Evolutionary conservation across 2,113 vertebrate genomes (phyloP).

Genomic region (Pandion haliaetus): DNA sequence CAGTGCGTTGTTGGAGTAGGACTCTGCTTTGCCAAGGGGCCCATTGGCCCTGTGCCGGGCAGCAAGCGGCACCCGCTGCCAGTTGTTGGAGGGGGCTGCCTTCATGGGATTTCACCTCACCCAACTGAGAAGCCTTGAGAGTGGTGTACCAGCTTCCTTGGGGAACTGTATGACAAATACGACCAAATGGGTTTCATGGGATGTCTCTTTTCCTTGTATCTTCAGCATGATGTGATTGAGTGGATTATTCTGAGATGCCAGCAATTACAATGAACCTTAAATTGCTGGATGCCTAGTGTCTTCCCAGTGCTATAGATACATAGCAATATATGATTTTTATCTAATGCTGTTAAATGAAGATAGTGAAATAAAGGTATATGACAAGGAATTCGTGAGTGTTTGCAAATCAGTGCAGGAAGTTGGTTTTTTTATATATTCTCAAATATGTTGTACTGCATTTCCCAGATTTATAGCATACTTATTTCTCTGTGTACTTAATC

Average conservation of each 20-base stretch:
- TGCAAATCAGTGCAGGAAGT: background rate
- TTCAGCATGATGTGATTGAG: background rate
- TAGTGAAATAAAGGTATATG: background rate
- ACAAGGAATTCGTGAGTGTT: background rate
- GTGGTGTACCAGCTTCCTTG: background rate
- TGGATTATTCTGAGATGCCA: background rate
- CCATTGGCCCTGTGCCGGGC: too few relatives aligned
- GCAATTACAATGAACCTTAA: background rate
- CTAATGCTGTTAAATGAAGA: background rate
- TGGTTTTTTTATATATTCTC: background rate
- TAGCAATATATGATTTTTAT: background rate
- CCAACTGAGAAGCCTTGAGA: background rate
- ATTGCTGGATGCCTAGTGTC: background rate
- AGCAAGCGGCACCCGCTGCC: background rate
- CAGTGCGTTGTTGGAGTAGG: background rate
- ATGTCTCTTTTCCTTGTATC: background rate
- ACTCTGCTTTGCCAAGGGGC: background rate
- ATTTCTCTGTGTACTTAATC: background rate
- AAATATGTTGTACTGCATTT: background rate
- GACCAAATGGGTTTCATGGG: background rate
- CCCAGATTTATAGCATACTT: background rate
- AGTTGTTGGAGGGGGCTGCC: background rate
- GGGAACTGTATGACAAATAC: background rate
- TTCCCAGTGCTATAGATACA: background rate
- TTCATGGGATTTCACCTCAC: fast-evolving